Base-by-base conservation (phyloP, 2,888 invertebrate species). In the Meiosimyza platycephala region DNA sequence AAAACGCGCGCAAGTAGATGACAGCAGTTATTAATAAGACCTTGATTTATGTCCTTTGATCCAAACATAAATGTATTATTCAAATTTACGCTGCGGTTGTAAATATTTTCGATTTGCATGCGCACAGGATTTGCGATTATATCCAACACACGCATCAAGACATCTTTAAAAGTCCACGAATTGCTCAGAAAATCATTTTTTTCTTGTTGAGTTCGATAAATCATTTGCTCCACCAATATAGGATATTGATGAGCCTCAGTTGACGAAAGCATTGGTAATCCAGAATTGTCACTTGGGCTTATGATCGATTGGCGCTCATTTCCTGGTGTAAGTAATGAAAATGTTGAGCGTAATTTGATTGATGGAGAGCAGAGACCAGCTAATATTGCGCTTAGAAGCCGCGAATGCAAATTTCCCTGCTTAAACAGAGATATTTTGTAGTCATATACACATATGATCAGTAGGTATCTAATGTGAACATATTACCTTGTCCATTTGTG, bases 331-430 rank as follows among this genome's bases (percentile, higher is more conserved):
- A 93, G 88, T 73, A 94, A 90, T 9, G 94, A 94, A 86, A 94
- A 93, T 40, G 93, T 93, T 73, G 91, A 92, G 50, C 93, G 90
- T 48, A 95, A 87, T 74, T 93, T 90, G 18, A 94, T 91, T 3
- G 91, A 90, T 0, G 94, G 93, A 60, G 92, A 92, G 82, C 96
- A 95, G 76, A 98, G 89, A 0, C 97, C 94, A 59, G 95, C 94
- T 75, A 96, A 89, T 3, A 96, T 93, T 0, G 97, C 93, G 76
- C 94, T 93, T 67, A 95, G 85, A 2, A 95, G 87, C 70, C 93
- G 89, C 0, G 86, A 85, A 67, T 87, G 86, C 15, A 86, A 74
- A 4, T 82, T 82, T 3, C 84, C 86, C 78, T 80, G 76, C 70
- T 77, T 76, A 28, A 62, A 72, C 54, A 57, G 11, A 15, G 2